Base-by-base conservation (phyloP, 2,797 vertebrate species). In the Momotus momota region DNA sequence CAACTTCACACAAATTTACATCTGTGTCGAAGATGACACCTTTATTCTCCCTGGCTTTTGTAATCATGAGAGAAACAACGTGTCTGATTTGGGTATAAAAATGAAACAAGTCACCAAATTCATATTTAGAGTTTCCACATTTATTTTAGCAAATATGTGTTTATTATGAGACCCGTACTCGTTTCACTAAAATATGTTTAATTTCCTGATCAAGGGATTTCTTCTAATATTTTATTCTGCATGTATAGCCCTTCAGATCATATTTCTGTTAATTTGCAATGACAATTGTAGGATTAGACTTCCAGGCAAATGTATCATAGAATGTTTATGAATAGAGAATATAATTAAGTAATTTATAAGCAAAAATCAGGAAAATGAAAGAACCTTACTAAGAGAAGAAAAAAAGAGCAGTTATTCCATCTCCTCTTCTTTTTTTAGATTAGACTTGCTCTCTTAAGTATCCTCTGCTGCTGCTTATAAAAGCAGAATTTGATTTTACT, bases 321-420 rank as follows among this genome's bases (percentile, higher is more conserved):
- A 79, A 26, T 72, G 72, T 70, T 71, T 95, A 71, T 83, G 81
- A 95, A 90, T 51, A 85, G 65, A 65, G 40, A 75, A 58, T 25
- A 54, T 91, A 92, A 90, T 92, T 83, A 96, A 89, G 67, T 91
- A 71, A 94, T 96, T 93, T 88, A 79, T 81, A 84, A 89, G 88
- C 67, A 91, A 91, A 95, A 94, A 77, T 64, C 4, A 19, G 27
- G 33, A 65, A 92, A 87, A 81, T 19, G 6, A 75, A 94, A 85
- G 38, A 91, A 69, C 5, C 9, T 35, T 64, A 82, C 31, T 67
- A 67, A 25, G 29, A 55, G 10, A 62, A 46, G 31, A 11, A 52
- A 70, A 94, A 95, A 95, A 82, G 81, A 77, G 69, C 81, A 94
- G 79, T 86, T 86, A 67, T 85, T 74, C 38, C 72, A 54, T 69